Evolutionary conservation across 2,888 invertebrate species (phyloP).

Genomic region (Lochmaea crataegi): DNA sequence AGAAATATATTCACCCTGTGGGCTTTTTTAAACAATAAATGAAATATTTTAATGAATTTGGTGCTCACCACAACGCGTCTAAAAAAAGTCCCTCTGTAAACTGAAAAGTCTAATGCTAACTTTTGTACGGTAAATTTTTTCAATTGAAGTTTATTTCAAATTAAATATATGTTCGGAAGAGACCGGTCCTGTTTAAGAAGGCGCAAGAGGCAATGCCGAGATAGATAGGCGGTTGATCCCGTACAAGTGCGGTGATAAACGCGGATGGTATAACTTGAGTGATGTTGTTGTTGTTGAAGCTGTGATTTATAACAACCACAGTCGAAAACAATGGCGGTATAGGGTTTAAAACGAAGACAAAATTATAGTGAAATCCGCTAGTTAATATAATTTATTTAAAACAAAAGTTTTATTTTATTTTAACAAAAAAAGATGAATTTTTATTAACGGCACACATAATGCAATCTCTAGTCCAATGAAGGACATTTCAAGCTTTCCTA

Average conservation of each 20-base stretch:
- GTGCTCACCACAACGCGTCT: too few relatives aligned
- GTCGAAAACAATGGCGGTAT: slow-evolving; percentile 49
- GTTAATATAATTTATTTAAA: neutral
- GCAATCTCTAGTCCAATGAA: too few relatives aligned
- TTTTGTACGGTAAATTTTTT: too few relatives aligned
- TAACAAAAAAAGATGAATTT: neutral
- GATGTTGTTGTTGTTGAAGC: slow-evolving; percentile 63
- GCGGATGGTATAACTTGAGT: slow-evolving; percentile 62
- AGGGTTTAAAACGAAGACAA: neutral
- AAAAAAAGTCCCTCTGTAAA: too few relatives aligned
- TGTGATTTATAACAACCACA: slow-evolving; percentile 63
- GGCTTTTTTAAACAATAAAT: too few relatives aligned
- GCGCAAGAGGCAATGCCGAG: slow-evolving; percentile 50
- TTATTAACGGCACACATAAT: too few relatives aligned
- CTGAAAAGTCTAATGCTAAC: too few relatives aligned
- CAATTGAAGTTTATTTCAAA: neutral
- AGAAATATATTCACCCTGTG: too few relatives aligned
- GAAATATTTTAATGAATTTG: too few relatives aligned
- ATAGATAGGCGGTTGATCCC: slow-evolving; percentile 64
- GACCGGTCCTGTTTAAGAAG: slow-evolving; percentile 4
- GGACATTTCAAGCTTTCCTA: too few relatives aligned
- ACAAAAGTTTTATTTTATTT: neutral
- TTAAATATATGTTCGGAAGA: neutral
- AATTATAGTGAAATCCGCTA: neutral
- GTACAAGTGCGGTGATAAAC: slow-evolving; percentile 65